phyloP scores from a whole-genome alignment of 1,140 invertebrate species.

The Lerema accius region DNA sequence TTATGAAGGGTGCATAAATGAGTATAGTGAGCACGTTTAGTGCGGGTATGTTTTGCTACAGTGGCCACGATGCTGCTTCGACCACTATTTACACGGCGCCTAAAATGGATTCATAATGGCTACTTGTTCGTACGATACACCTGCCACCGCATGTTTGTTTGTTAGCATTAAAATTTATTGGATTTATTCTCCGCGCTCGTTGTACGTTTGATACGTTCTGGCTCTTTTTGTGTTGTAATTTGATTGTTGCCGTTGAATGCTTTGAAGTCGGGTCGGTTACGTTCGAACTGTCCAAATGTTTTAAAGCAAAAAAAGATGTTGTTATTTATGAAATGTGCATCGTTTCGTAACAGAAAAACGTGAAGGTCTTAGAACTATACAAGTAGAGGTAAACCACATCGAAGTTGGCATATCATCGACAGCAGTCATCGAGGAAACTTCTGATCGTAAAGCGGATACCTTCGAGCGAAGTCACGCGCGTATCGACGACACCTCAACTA shows the following conservation, averaged over 20 bases:
- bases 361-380: slow-evolving; percentile 10
- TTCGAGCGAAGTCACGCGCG: slow-evolving; percentile 35
- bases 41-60: slow-evolving; percentile 58
- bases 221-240: slow-evolving; percentile 15
- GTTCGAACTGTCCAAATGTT: slow-evolving; percentile 12
- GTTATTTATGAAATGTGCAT: not conserved
- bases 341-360: not conserved
- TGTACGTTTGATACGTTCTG: slow-evolving; percentile 24
- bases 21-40: slow-evolving; percentile 54
- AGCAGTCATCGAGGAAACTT: slow-evolving; percentile 30
- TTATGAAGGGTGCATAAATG: slow-evolving; percentile 77
- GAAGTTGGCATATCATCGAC: slow-evolving; percentile 43
- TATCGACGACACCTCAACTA: slow-evolving; percentile 46
- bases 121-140: slow-evolving; percentile 75
- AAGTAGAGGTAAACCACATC: slow-evolving; percentile 41
- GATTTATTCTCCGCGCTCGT: slow-evolving; percentile 25
- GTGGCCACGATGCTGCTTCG: slow-evolving; percentile 49
- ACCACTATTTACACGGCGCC: slow-evolving; percentile 70
- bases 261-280: slow-evolving; percentile 21
- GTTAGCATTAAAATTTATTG: slow-evolving; percentile 66
- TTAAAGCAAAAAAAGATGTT: not conserved
- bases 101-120: slow-evolving; percentile 79
- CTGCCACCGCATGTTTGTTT: slow-evolving; percentile 70
- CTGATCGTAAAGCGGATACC: slow-evolving; percentile 34
- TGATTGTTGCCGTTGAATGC: slow-evolving; percentile 21